phyloP scores from a whole-genome alignment of 2,888 invertebrate species.

The Periphyllus acericola region DNA sequence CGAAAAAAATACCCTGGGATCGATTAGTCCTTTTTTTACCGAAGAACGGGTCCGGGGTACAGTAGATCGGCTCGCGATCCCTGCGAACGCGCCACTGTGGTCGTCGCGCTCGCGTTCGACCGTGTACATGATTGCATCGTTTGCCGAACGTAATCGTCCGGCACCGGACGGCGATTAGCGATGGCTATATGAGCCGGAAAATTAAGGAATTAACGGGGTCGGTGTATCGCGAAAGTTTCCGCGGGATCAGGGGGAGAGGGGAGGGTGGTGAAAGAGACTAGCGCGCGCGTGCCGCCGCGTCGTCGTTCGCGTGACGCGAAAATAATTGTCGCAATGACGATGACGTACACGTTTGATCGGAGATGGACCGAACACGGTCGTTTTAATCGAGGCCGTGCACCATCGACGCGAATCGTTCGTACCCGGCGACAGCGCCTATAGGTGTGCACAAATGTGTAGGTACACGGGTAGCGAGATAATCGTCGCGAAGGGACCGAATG shows the following conservation, averaged over 20 bases:
- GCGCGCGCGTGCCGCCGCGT: background rate
- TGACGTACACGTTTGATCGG: background rate
- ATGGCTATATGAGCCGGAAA: slow-evolving; percentile 54
- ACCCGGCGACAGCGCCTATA: no score
- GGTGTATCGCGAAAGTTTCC: slow-evolving; percentile 15
- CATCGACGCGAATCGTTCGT: no score
- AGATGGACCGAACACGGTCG: background rate
- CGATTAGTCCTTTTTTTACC: no score
- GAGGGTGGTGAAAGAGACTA: background rate
- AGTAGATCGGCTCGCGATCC: no score
- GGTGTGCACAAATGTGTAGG: no score
- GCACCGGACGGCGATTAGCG: slow-evolving; percentile 28
- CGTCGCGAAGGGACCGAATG: background rate
- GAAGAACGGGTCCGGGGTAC: no score
- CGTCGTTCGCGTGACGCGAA: background rate
- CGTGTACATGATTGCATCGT: background rate
- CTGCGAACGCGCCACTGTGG: no score
- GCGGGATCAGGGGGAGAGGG: background rate
- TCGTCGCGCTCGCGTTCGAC: background rate
- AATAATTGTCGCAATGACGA: background rate
- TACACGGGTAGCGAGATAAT: background rate
- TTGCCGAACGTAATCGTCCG: slow-evolving; percentile 28
- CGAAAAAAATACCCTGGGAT: no score
- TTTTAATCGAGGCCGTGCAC: background rate
- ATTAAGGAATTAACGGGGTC: slow-evolving; percentile 46